Conservation (phyloP, 2,888 invertebrate genomes). For the Dynastes grantii region DNA sequence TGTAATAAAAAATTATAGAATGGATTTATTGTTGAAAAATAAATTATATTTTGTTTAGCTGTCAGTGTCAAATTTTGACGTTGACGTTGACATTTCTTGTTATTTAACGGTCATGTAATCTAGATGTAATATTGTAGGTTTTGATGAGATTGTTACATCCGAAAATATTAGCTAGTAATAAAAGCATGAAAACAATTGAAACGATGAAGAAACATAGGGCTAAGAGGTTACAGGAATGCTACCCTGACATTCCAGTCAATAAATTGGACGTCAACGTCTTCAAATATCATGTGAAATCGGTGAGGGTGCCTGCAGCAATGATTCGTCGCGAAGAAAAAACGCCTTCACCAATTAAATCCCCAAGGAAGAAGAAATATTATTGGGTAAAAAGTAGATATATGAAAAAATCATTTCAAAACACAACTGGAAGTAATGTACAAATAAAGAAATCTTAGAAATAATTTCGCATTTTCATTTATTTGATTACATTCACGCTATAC, state of each 20-base stretch:
- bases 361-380: slow-evolving; percentile 51
- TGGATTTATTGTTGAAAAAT: neutral
- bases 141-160: slow-evolving; percentile 61
- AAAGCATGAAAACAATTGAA: slow-evolving; percentile 56
- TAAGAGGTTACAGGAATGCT: slow-evolving; percentile 55
- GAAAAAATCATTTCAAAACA: slow-evolving; percentile 40
- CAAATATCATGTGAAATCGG: slow-evolving; percentile 63
- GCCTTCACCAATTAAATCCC: slow-evolving; percentile 51
- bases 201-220: slow-evolving; percentile 55
- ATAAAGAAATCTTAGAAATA: slow-evolving; percentile 35
- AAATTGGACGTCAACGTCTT: slow-evolving; percentile 59
- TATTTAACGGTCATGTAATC: too few species aligned
- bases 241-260: slow-evolving; percentile 56
- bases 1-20: neutral
- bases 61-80: too few species aligned
- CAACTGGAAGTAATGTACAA: slow-evolving; percentile 17
- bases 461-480: slow-evolving; percentile 14
- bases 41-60: too few species aligned
- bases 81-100: too few species aligned
- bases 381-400: slow-evolving; percentile 52
- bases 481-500: slow-evolving; percentile 7
- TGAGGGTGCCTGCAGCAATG: slow-evolving; percentile 27
- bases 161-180: slow-evolving; percentile 58
- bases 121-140: slow-evolving; percentile 51
- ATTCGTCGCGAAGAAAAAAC: slow-evolving; percentile 48